phyloP scores from a whole-genome alignment of 2,113 vertebrate species.

The Caretta caretta region DNA sequence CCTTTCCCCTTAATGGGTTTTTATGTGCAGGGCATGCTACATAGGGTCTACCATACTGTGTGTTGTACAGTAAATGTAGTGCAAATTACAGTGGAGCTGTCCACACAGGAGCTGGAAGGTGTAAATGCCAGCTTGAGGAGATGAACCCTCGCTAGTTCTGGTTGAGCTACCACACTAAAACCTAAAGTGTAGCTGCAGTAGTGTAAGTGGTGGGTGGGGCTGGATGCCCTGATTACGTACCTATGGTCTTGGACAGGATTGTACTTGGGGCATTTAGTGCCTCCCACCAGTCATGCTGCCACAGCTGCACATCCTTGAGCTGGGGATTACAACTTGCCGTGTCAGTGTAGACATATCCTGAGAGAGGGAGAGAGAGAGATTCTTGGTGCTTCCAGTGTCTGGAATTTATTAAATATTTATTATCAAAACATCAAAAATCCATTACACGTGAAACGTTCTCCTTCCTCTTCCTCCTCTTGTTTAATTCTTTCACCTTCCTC shows the following conservation, averaged over 20 bases:
- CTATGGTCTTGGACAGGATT: neutral
- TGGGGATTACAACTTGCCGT: no score
- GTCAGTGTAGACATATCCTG: no score
- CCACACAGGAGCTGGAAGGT: neutral
- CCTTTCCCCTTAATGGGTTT: neutral
- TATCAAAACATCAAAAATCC: neutral
- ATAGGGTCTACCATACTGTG: accelerated
- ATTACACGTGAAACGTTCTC: neutral
- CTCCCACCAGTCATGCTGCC: no score
- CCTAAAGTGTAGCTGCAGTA: neutral
- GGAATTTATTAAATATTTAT: neutral
- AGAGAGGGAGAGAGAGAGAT: no score
- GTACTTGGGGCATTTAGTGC: neutral
- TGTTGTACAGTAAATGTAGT: accelerated
- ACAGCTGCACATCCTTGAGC: no score
- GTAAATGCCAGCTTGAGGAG: neutral
- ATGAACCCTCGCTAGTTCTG: neutral
- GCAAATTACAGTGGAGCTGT: accelerated
- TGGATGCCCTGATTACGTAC: neutral
- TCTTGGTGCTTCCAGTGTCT: neutral
- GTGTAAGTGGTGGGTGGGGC: neutral
- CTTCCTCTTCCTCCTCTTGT: accelerated
- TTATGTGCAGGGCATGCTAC: neutral
- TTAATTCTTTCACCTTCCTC: neutral
- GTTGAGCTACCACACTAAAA: neutral